Conservation (phyloP, 2,888 invertebrate species). For the Agrotis exclamationis region DNA sequence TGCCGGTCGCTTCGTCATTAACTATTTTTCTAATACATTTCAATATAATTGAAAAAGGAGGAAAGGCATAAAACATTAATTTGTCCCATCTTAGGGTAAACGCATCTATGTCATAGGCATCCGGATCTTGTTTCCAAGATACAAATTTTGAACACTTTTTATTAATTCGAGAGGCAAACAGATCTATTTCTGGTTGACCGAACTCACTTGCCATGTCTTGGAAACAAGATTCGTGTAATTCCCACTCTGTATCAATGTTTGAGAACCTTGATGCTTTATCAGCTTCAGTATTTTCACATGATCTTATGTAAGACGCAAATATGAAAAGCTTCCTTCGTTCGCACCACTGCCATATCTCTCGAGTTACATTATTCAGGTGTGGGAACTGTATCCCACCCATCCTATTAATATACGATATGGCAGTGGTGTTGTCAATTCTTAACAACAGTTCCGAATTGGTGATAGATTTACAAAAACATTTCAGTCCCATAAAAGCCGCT, state of each 20-base stretch:
- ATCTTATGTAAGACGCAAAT: neutral
- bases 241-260: neutral
- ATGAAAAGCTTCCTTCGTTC: conserved; percentile 7
- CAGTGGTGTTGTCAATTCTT: too few species aligned
- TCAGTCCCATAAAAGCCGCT: too few species aligned
- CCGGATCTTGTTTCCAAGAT: neutral
- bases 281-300: neutral
- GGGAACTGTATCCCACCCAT: too few species aligned
- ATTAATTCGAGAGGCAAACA: conserved; percentile 4
- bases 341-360: conserved; percentile 15
- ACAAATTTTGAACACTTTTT: conserved; percentile 1
- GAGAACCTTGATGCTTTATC: neutral
- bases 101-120: conserved; percentile 1
- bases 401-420: too few species aligned
- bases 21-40: conserved; percentile 14
- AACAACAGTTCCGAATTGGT: too few species aligned
- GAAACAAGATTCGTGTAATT: neutral
- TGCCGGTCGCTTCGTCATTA: conserved; percentile 6
- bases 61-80: neutral
- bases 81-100: conserved; percentile 1
- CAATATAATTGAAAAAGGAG: conserved; percentile 7
- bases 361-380: neutral
- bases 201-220: neutral
- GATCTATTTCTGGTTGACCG: neutral
- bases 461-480: too few species aligned